Evolutionary conservation across 2,797 vertebrate genomes (phyloP).

Genomic region (Garrulus glandarius): DNA sequence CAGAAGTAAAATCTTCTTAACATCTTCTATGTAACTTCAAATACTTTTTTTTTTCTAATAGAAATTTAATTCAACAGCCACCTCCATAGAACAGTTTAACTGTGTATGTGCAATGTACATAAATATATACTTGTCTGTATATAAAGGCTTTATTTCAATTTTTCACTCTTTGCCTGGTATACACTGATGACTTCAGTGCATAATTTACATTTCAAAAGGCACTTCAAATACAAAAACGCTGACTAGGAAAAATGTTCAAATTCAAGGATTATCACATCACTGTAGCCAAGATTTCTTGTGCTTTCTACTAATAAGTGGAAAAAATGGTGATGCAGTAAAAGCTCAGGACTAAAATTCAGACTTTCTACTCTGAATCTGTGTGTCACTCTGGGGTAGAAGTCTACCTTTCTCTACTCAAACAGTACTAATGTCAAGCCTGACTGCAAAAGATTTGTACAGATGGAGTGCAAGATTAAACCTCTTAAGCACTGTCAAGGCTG

Average conservation of each 20-base stretch:
- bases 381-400: not conserved
- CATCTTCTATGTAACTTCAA: not conserved
- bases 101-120: not conserved
- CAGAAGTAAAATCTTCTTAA: not conserved
- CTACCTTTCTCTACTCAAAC: not conserved
- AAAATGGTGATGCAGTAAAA: not conserved
- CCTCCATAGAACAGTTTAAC: not conserved
- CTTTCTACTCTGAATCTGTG: not conserved
- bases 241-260: not conserved
- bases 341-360: not conserved
- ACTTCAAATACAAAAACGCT: not conserved
- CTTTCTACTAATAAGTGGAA: not conserved
- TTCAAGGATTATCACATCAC: not conserved
- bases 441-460: not conserved
- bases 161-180: not conserved
- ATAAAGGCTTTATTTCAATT: not conserved
- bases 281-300: not conserved
- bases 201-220: conserved; percentile 15
- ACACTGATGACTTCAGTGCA: not conserved
- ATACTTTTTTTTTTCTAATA: not conserved
- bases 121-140: not conserved
- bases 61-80: not conserved
- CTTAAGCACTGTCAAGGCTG: not conserved
- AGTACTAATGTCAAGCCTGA: not conserved
- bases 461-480: not conserved